Conservation (phyloP, 2,797 vertebrate genomes). For the Artibeus jamaicensis region DNA sequence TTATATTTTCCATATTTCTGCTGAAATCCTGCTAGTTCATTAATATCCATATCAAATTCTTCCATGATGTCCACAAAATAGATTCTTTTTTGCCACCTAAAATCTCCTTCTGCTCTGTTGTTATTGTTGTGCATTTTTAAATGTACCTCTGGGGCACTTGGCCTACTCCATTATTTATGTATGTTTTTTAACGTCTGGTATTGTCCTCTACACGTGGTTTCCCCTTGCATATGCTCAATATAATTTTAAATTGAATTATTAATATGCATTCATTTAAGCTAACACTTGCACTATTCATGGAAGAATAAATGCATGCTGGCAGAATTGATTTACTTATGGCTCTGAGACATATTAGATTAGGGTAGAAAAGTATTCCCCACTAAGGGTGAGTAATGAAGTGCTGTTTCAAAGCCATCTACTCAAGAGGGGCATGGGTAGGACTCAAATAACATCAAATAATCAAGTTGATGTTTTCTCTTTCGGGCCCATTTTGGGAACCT, state of each 20-base stretch:
- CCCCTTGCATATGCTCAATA: background rate
- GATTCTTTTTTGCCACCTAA: background rate
- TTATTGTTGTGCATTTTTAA: background rate
- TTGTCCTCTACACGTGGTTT: background rate
- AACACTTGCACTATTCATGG: background rate
- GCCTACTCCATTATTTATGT: background rate
- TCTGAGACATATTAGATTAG: slow-evolving; percentile 30
- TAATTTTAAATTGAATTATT: slow-evolving; percentile 37
- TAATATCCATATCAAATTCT: background rate
- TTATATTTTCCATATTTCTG: background rate
- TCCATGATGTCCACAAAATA: background rate
- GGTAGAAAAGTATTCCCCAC: background rate
- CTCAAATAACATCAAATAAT: background rate
- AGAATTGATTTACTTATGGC: slow-evolving; percentile 4
- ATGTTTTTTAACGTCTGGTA: background rate
- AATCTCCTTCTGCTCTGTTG: background rate
- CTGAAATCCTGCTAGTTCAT: background rate
- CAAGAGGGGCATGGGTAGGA: background rate
- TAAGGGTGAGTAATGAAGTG: slow-evolving; percentile 8
- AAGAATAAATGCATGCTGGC: background rate
- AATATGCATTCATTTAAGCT: slow-evolving; percentile 1
- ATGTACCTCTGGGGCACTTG: background rate
- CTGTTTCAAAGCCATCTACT: background rate
- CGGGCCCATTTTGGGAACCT: background rate
- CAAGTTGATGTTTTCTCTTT: background rate